phyloP scores from a whole-genome alignment of 2,797 vertebrate species.

The Phylloscopus collybita region DNA sequence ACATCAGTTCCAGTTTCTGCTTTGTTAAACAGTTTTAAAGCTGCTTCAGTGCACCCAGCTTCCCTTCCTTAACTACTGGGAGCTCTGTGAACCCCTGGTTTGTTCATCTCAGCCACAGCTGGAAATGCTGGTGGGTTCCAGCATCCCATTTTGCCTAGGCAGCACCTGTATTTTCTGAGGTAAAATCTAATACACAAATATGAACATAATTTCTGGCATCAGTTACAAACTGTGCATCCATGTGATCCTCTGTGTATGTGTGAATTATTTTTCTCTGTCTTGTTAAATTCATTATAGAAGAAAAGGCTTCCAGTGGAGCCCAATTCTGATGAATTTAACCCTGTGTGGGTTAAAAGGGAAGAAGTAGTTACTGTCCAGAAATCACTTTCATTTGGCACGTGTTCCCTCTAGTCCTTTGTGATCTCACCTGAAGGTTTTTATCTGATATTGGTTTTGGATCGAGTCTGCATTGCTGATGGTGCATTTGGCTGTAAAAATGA shows the following conservation, averaged over 20 bases:
- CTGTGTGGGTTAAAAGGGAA: background rate
- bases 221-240: background rate
- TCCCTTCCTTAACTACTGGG: background rate
- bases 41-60: background rate
- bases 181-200: background rate
- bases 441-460: background rate
- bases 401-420: background rate
- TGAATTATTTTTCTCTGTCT: background rate
- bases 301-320: background rate
- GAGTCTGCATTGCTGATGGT: background rate
- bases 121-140: background rate
- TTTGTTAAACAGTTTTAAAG: constrained; percentile 61
- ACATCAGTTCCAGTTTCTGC: constrained; percentile 71
- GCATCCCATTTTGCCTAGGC: background rate
- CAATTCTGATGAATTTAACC: background rate
- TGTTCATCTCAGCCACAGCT: background rate
- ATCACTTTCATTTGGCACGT: background rate
- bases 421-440: background rate
- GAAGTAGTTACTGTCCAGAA: background rate
- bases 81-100: background rate
- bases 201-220: background rate
- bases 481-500: background rate
- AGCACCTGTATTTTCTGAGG: background rate
- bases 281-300: background rate
- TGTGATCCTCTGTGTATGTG: background rate